Conservation (phyloP, 2,113 vertebrate species). For the Genyomyrus donnyi region DNA sequence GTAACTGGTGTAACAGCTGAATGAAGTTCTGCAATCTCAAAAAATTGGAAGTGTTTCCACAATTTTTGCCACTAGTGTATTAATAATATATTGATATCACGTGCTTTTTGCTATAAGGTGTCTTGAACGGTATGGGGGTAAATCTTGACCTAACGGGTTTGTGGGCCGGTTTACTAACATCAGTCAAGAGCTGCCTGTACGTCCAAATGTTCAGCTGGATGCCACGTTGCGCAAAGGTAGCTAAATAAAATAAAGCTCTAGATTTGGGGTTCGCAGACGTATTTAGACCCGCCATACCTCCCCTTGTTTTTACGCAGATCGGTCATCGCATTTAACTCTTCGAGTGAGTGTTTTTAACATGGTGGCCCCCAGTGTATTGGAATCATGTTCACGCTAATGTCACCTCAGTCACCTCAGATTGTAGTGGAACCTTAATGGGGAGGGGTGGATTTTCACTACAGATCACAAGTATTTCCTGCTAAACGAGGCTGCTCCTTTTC, state of each 20-base stretch:
- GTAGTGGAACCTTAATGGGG: neutral
- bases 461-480: neutral
- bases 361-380: neutral
- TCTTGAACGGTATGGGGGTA: neutral
- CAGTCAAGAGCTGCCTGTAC: neutral
- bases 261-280: neutral
- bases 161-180: neutral
- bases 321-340: neutral
- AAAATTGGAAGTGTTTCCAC: too few relatives aligned
- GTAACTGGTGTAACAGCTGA: too few relatives aligned
- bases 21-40: too few relatives aligned
- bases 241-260: neutral
- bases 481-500: neutral
- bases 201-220: neutral
- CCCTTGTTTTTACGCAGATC: neutral
- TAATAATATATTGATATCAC: neutral
- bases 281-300: neutral
- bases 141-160: neutral
- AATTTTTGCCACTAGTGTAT: neutral
- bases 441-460: neutral
- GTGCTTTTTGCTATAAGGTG: neutral
- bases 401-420: neutral
- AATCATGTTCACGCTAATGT: neutral
- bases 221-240: neutral
- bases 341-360: neutral